Base-by-base conservation (phyloP, 2,797 vertebrate species). In the Leuciscus waleckii region DNA sequence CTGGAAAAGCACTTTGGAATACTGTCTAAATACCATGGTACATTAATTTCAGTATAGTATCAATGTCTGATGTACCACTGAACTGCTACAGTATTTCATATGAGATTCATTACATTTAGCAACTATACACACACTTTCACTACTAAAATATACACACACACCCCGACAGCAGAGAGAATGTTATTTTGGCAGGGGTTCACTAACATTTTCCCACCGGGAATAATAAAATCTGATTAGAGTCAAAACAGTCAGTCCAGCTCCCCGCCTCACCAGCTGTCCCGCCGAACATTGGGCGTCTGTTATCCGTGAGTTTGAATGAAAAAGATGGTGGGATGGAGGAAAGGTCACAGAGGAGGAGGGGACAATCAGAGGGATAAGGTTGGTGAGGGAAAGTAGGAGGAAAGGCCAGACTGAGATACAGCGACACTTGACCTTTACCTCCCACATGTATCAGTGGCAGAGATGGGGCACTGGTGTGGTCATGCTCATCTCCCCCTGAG, bases 151-250 rank as follows among this genome's bases (percentile, higher is more conserved):
- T 1, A 37, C 13, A 49, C 69, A 58, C 61, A 23, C 32, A 41
- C 78, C 17, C 35, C 37, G 58, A 76, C 63, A 87, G 58, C 67
- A 39, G 51, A 65, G 35, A 87, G 92, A 93, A 92, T 92, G 87
- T 91, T 89, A 91, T 84, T 71, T 87, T 92, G 90, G 89, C 80
- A 78, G 84, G 85, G 58, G 87, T 81, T 88, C 87, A 84, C 87
- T 86, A 84, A 79, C 84, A 85, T 85, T 88, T 90, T 92, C 90
- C 93, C 91, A 92, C 71, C 11, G 89, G 93, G 94, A 92, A 93
- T 92, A 92, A 94, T 94, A 92, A 94, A 93, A 92, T 88, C 93
- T 94, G 94, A 95, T 95, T 93, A 94, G 91, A 94, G 93, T 92
- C 94, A 93, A 94, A 94, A 92, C 92, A 92, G 92, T 92, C 82